A percentile compares a stretch with the other conserved stretches of the same genome.
Evolutionary conservation across 2,888 invertebrate genomes (phyloP).

Genomic region (Ormia ochracea): DNA sequence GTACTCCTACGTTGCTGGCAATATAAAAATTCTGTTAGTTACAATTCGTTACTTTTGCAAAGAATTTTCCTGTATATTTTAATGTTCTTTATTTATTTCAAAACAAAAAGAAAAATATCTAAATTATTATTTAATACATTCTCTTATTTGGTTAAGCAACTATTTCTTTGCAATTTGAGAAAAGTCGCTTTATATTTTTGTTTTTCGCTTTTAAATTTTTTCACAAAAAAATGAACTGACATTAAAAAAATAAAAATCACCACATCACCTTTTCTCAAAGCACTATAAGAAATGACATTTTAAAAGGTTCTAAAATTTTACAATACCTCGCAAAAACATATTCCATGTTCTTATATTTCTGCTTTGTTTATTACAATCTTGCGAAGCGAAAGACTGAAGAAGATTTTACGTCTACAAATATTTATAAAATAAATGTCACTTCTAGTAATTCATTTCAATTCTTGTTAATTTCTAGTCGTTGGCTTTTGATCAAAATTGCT

Average conservation of each 20-base stretch:
- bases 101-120: too few relatives aligned
- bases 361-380: not conserved
- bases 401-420: not conserved
- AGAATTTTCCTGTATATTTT: too few relatives aligned
- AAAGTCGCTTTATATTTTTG: too few relatives aligned
- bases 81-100: too few relatives aligned
- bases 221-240: not conserved
- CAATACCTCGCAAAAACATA: not conserved
- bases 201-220: too few relatives aligned
- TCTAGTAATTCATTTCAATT: constrained; percentile 50
- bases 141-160: too few relatives aligned
- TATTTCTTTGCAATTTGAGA: too few relatives aligned
- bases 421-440: constrained; percentile 45
- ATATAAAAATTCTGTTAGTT: too few relatives aligned
- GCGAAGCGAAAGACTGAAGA: not conserved
- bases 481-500: constrained; percentile 62
- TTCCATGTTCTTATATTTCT: not conserved
- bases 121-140: too few relatives aligned
- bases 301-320: not conserved
- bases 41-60: too few relatives aligned
- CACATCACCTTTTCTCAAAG: not conserved
- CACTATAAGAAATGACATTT: not conserved
- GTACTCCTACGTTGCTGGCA: too few relatives aligned
- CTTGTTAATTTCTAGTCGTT: constrained; percentile 42
- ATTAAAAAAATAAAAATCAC: not conserved